phyloP scores from a whole-genome alignment of 2,888 invertebrate genomes.

The Habrosyne pyritoides region DNA sequence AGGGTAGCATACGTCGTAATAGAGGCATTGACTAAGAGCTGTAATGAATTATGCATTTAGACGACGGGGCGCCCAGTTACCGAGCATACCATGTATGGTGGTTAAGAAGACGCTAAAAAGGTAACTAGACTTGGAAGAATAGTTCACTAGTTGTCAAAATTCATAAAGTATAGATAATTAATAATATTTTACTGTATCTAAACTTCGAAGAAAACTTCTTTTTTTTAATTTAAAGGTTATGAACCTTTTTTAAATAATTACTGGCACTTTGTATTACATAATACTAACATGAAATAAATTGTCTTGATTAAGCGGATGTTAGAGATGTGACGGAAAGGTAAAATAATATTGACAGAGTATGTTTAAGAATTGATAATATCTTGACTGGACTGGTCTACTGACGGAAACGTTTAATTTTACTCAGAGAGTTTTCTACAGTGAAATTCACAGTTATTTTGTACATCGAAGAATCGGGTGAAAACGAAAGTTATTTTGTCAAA shows the following conservation, averaged over 20 bases:
- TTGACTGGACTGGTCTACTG: no score
- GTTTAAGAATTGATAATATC: no score
- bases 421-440: no score
- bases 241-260: neutral
- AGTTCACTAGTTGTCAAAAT: neutral
- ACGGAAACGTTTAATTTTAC: no score
- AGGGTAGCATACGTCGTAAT: neutral
- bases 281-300: no score
- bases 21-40: neutral
- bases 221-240: neutral
- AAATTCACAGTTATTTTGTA: no score
- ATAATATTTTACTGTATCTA: neutral
- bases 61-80: neutral
- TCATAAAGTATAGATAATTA: neutral
- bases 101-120: neutral
- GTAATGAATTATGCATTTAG: neutral
- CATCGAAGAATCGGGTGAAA: no score
- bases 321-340: no score
- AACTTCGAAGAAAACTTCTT: neutral
- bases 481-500: no score
- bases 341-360: no score
- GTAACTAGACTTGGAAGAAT: neutral
- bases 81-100: neutral
- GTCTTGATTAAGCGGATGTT: no score
- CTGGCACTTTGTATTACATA: neutral